A percentile compares a stretch with the other conserved stretches of the same genome.
Evolutionary conservation across 2,888 invertebrate genomes (phyloP).

Genomic region (Zele albiditarsus): DNA sequence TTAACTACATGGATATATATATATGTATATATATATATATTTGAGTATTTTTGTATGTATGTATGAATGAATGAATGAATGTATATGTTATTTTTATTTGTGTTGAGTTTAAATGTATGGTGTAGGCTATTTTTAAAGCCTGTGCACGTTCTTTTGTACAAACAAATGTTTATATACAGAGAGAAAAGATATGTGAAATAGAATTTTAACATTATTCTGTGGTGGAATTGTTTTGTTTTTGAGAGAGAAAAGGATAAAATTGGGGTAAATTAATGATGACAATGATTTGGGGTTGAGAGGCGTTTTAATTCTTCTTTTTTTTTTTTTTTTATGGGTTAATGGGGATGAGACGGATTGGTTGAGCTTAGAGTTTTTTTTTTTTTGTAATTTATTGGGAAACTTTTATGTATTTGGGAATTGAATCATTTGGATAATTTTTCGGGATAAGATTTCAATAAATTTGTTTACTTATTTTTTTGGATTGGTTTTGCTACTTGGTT

Average conservation of each 20-base stretch:
- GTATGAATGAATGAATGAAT: slow-evolving; percentile 7
- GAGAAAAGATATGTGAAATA: background rate
- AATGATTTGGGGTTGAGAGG: too few relatives aligned
- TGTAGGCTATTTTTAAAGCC: slow-evolving; percentile 19
- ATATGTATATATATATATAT: slow-evolving; percentile 32
- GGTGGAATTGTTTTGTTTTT: background rate
- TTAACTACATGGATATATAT: slow-evolving; percentile 31
- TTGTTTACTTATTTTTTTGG: too few relatives aligned
- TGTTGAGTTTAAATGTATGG: slow-evolving; percentile 25
- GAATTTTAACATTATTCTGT: background rate
- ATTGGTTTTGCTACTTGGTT: too few relatives aligned
- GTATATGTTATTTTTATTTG: slow-evolving; percentile 23
- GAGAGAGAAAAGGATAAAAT: slow-evolving; percentile 28
- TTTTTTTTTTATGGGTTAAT: too few relatives aligned
- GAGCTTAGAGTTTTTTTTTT: too few relatives aligned
- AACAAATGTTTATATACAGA: slow-evolving; percentile 2
- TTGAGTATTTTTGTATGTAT: slow-evolving; percentile 13
- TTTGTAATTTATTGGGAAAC: too few relatives aligned
- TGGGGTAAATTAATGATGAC: too few relatives aligned
- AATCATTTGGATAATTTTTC: too few relatives aligned
- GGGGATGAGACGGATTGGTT: too few relatives aligned
- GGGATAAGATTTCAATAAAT: too few relatives aligned
- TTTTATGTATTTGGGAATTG: too few relatives aligned
- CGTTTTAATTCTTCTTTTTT: too few relatives aligned
- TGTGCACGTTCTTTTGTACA: slow-evolving; percentile 19